Percentiles rank a stretch among this genome's conserved stretches.
These are phyloP conservation scores for Siderastrea siderea DNA, from an alignment of 92 coral and sea anemone species.

Conservation along the genomic window DNA sequence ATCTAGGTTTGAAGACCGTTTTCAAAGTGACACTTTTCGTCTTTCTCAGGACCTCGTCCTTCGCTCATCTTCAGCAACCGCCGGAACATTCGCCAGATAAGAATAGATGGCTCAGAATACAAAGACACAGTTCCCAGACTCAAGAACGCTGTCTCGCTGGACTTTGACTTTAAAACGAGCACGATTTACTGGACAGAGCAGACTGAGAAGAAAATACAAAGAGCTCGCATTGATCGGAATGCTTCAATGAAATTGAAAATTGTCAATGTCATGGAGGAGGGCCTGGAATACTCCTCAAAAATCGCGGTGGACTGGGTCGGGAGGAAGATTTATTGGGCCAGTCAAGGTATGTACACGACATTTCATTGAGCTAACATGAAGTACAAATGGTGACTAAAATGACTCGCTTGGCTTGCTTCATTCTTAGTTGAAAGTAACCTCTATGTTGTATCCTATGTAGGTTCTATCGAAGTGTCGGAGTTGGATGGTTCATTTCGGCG, in stretches of 20 bases:
- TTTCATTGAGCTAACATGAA: neutral
- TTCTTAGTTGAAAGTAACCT: neutral
- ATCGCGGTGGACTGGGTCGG: conserved; percentile 99
- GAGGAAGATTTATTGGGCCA: conserved; percentile 95
- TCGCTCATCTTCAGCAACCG: conserved; percentile 82
- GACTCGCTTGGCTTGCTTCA: neutral
- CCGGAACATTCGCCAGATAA: conserved; percentile 84
- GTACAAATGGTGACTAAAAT: neutral
- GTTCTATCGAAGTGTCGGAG: conserved; percentile 84
- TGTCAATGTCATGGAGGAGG: conserved; percentile 66
- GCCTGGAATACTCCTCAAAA: conserved; percentile 64
- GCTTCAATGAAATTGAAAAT: conserved; percentile 35
- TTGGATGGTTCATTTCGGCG: conserved; percentile 78
- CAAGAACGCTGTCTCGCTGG: conserved; percentile 79
- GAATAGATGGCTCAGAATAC: conserved; percentile 84
- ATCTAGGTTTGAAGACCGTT: neutral
- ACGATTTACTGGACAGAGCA: conserved; percentile 93
- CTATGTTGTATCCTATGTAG: neutral
- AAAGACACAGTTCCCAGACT: conserved; percentile 67
- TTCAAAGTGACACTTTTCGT: neutral
- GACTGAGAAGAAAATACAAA: conserved; percentile 60
- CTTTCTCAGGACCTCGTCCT: conserved; percentile 75
- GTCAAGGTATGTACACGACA: conserved; percentile 55
- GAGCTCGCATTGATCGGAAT: conserved; percentile 69
- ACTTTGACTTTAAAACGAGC: conserved; percentile 81